Evolutionary conservation across 2,888 invertebrate genomes (phyloP).

Genomic region (Eurois occulta): DNA sequence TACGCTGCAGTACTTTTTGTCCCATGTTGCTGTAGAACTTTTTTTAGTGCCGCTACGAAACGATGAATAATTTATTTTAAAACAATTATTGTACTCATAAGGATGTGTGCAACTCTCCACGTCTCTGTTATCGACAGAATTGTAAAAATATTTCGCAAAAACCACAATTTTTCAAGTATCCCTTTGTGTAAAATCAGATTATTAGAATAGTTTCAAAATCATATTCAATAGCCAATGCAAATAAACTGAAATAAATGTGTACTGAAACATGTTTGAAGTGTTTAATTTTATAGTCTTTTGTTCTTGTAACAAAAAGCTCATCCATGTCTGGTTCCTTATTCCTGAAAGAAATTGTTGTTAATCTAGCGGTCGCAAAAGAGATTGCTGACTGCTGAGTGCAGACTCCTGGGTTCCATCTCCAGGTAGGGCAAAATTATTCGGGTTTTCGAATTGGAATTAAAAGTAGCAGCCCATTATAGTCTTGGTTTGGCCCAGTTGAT

Average conservation of each 20-base stretch:
- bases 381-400: too few species aligned
- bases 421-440: neutral
- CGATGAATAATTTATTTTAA: neutral
- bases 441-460: neutral
- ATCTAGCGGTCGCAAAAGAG: neutral
- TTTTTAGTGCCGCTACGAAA: neutral
- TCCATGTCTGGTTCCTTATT: neutral
- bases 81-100: neutral
- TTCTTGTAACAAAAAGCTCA: neutral
- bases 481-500: neutral
- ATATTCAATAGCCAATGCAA: neutral
- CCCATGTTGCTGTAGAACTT: too few species aligned
- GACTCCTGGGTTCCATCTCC: neutral
- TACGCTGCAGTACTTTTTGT: too few species aligned
- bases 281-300: slow-evolving; percentile 7
- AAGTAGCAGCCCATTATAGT: too few species aligned
- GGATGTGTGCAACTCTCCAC: neutral
- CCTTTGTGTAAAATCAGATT: neutral
- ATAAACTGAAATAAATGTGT: slow-evolving; percentile 31
- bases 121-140: neutral
- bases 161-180: neutral
- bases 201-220: neutral
- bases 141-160: neutral
- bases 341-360: neutral
- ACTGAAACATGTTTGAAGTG: slow-evolving; percentile 8